Base-by-base conservation (phyloP, 2,888 invertebrate genomes). In the Cerceris ruficornis region DNA sequence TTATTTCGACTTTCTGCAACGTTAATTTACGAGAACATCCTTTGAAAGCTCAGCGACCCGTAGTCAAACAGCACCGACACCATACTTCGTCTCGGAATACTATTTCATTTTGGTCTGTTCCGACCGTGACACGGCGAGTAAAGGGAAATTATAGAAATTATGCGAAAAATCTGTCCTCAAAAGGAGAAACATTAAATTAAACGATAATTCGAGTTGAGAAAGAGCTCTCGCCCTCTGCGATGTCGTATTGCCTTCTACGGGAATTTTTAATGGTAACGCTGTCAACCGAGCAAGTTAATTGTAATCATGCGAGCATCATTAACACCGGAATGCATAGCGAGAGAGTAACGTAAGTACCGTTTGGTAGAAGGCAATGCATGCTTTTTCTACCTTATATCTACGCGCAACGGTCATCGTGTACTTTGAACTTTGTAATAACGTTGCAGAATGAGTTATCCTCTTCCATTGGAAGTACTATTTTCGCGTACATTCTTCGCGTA, bases 371-470 rank as follows among this genome's bases (percentile, higher is more conserved):
- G 49, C 70, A 82, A 82, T 82, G 69, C 52, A 68, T 68, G 64
- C 59, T 71, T 78, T 71, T 75, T 75, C 65, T 66, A 46, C 57
- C 50, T 46, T 43, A 28, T 28, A 59, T 60, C 17, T 57, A 8
- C 58, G 74, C 77, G 66, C 46, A 43, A 57, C 64, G 73, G 61
- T 17, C 58, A n/a, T 65, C 69, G 46, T 76, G 59, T 69, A 78
- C 83, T 74, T 78, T 83, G 78, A 83, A 83, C 76, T 76, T 76
- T 69, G 65, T 57, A 65, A 68, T 58, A 73, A 64, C 71, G 69
- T 46, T 68, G 54, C 58, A 58, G 61, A 72, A 73, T 62, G 69
- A 82, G 82, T 78, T 77, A 72, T 77, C 74, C 4, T 59, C 69
- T 65, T 69, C 43, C 15, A 42, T 57, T 59, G 59, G 75, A 57